Percentiles rank a stretch among this genome's conserved stretches.
Conservation (phyloP, 2,113 vertebrate species). For the Scophthalmus maximus region DNA sequence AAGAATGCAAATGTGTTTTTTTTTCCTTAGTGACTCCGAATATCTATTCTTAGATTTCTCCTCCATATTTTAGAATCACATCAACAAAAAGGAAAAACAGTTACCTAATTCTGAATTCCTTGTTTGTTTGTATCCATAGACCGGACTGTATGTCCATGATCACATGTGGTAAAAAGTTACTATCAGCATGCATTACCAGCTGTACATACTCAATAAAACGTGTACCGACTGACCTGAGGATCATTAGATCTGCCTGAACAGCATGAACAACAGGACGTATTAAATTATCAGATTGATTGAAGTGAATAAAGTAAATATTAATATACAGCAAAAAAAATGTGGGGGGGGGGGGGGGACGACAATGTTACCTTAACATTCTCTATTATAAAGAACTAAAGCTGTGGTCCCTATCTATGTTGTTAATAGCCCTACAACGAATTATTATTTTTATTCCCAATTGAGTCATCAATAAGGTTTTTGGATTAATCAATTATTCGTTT, state of each 20-base stretch:
- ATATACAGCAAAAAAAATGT: too few relatives aligned
- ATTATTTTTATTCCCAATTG: background rate
- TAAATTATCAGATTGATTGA: background rate
- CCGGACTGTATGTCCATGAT: background rate
- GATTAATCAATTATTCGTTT: background rate
- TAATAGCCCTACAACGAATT: background rate
- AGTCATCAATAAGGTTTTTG: background rate
- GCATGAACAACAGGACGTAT: background rate
- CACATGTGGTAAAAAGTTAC: background rate
- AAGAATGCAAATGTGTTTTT: slow-evolving; percentile 11
- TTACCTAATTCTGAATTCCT: background rate
- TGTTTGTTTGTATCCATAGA: background rate
- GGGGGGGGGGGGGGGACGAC: too few relatives aligned
- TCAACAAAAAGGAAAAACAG: slow-evolving; percentile 3
- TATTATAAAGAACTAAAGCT: background rate
- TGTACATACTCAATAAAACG: background rate
- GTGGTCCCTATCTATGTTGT: background rate
- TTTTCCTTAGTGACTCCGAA: background rate
- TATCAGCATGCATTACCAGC: background rate
- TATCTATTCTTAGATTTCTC: slow-evolving; percentile 16
- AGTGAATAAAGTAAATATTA: background rate
- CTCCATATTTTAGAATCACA: background rate
- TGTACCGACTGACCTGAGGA: background rate
- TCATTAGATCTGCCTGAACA: background rate
- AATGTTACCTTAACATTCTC: background rate